These are phyloP conservation scores for Trididemnum nubilum DNA, from an alignment of 23 tunicate species.

Conservation along the genomic window DNA sequence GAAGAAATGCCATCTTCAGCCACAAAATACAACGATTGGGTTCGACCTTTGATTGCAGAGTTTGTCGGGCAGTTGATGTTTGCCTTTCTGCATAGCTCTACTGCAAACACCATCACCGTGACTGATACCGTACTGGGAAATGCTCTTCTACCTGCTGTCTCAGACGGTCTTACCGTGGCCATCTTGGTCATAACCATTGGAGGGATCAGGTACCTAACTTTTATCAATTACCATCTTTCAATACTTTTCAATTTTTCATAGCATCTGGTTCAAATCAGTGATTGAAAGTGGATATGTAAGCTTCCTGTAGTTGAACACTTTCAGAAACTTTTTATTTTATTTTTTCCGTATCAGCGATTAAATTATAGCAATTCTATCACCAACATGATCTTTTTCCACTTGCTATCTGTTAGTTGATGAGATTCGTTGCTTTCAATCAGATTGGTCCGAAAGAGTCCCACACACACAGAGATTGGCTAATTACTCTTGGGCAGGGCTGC, in stretches of 20 bases:
- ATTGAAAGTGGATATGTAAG: not conserved
- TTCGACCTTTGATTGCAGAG: conserved; percentile 68
- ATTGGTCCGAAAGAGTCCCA: too few species aligned
- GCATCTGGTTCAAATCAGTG: not conserved
- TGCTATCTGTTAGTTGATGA: too few species aligned
- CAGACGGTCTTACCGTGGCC: conserved; percentile 60
- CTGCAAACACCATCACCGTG: conserved; percentile 34
- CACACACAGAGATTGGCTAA: too few species aligned
- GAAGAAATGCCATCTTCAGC: not conserved
- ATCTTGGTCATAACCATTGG: conserved; percentile 73
- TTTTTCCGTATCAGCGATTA: too few species aligned
- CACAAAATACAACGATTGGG: conserved; percentile 36
- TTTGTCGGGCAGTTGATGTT: conserved; percentile 74
- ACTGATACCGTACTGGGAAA: not conserved
- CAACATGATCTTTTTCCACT: too few species aligned
- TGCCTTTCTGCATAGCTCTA: conserved; percentile 61
- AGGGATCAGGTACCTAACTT: conserved; percentile 65
- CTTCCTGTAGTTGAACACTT: too few species aligned
- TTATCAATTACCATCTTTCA: too few species aligned
- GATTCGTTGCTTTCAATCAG: too few species aligned
- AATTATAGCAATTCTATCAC: too few species aligned
- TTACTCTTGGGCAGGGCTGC: too few species aligned
- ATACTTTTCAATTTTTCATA: not conserved
- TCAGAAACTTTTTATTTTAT: too few species aligned
- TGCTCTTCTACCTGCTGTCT: conserved; percentile 58